Conservation (phyloP, 2,888 invertebrate species). For the Tetrapedia diversipes region DNA sequence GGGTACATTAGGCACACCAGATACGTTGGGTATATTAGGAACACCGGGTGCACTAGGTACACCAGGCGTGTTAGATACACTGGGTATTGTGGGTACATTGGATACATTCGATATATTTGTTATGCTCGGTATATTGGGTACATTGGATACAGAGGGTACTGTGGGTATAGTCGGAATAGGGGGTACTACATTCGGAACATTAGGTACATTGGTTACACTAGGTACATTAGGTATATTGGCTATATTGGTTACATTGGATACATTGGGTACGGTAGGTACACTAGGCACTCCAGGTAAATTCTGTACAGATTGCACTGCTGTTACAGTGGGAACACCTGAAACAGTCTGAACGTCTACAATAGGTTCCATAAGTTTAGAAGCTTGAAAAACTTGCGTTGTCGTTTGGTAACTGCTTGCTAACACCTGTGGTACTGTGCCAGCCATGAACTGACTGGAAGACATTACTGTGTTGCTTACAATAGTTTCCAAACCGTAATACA, state of each 20-base stretch:
- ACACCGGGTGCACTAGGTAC: constrained; percentile 66
- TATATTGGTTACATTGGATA: constrained; percentile 79
- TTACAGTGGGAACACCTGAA: constrained; percentile 71
- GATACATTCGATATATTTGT: constrained; percentile 61
- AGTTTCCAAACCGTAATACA: constrained; percentile 93
- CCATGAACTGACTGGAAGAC: constrained; percentile 94
- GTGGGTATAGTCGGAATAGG: too few relatives aligned
- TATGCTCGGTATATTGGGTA: constrained; percentile 65
- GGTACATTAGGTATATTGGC: constrained; percentile 83
- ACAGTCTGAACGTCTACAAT: constrained; percentile 89
- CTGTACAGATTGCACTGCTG: constrained; percentile 73
- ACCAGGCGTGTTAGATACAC: constrained; percentile 61
- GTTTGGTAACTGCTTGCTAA: constrained; percentile 93
- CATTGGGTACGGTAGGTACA: constrained; percentile 65
- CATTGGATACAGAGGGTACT: constrained; percentile 72
- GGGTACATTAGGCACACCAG: constrained; percentile 65
- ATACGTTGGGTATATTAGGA: constrained; percentile 82
- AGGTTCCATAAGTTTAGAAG: constrained; percentile 91
- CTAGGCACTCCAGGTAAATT: constrained; percentile 72
- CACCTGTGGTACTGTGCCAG: constrained; percentile 91
- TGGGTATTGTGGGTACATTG: constrained; percentile 71
- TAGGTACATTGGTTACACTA: constrained; percentile 67
- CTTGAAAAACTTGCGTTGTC: constrained; percentile 92
- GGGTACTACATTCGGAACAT: too few relatives aligned
- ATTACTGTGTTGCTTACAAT: constrained; percentile 94